Percentiles rank a stretch among this genome's conserved stretches.
Conservation (phyloP, 2,797 vertebrate species). For the Stomatorhinus walkeri region DNA sequence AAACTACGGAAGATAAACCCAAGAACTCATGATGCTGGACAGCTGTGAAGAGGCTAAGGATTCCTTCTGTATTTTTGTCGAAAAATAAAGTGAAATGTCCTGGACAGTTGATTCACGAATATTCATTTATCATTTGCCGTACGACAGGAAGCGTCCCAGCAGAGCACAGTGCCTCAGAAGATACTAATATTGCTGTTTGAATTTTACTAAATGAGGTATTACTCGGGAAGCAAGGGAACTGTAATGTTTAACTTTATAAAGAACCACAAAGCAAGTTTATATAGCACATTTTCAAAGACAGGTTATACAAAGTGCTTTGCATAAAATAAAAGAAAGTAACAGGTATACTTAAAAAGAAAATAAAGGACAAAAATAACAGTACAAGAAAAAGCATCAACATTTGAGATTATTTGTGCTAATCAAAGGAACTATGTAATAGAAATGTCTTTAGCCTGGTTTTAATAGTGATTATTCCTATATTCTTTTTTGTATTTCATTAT, state of each 20-base stretch:
- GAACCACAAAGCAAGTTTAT: background rate
- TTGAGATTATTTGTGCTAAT: background rate
- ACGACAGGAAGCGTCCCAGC: background rate
- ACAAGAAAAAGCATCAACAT: background rate
- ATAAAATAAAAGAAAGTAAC: background rate
- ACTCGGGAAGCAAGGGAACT: background rate
- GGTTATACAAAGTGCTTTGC: background rate
- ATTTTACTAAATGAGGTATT: background rate
- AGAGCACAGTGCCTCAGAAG: background rate
- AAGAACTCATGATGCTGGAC: background rate
- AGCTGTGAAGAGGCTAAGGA: background rate
- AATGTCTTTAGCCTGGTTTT: background rate
- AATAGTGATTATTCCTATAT: background rate
- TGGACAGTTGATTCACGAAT: constrained; percentile 16
- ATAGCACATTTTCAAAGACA: background rate
- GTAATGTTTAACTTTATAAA: background rate
- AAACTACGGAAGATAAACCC: constrained; percentile 72
- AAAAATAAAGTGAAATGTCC: background rate
- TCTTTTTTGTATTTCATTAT: background rate
- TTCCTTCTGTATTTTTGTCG: background rate
- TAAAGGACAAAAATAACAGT: background rate
- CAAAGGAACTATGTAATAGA: background rate
- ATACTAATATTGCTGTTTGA: background rate
- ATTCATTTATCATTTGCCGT: background rate
- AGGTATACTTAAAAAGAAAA: background rate